Evolutionary conservation across 2,888 invertebrate species (phyloP), one percentile per base, ranked within the genome.

Genomic region (Ophraella communa): DNA sequence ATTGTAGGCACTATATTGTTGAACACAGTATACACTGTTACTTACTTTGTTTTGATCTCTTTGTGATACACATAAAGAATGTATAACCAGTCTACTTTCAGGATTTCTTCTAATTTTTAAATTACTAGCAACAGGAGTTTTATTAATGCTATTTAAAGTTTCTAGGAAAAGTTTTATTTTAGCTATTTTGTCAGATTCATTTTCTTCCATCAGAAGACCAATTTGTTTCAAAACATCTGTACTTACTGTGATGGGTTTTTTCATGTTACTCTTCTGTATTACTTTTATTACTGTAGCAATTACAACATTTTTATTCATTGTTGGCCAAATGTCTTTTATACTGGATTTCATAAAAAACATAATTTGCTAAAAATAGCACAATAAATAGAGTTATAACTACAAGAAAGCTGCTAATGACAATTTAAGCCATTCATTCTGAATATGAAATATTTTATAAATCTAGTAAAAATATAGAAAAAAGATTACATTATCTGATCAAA

Each of bases 71-170:
- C 73, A 74, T 51, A 77, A 56, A 14, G 76, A 73, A 60, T 76
- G 76, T 39, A 77, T 67, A 3, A 76, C 71, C 23, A 77, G 62
- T 65, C 77, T 68, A 39, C 71, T 74, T 64, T 76, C 76, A 17
- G 77, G 77, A 64, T 70, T 74, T 30, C 74, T 66, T 18, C 77
- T 67, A 39, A 77, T 76, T 54, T 75, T 76, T 49, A 74, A 51
- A 49, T 70, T 60, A 44, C 65, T 64, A 14, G 49, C 45, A 20
- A 55, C 5, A 4, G 69, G 42, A 51, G 27, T 62, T 24, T 64
- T 11, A 30, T 52, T 54, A 4, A 77, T 55, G 7, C 69, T 67
- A 3, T 64, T 42, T 30, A 77, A 64, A 2, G 71, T 72, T n/a
- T 64, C 30, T 21, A 71, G 52, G 11, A 76, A 62, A 18, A 76